A percentile compares a stretch with the other conserved stretches of the same genome.
These are phyloP conservation scores for Lytechinus pictus DNA, from an alignment of 35 echinoderm and acorn worm species.

Conservation along the genomic window DNA sequence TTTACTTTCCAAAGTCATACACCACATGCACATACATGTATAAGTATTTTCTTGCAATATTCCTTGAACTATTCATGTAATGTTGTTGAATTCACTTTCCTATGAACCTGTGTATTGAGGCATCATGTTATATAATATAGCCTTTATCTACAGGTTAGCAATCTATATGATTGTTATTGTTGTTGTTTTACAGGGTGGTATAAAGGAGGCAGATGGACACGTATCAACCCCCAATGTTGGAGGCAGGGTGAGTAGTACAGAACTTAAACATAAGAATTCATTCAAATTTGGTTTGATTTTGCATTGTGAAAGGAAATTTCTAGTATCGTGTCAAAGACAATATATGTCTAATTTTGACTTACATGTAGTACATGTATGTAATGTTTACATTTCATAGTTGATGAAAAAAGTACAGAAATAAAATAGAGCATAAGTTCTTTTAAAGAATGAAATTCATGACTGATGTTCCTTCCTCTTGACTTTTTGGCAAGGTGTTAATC, in stretches of 20 bases:
- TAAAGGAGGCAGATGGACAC: background rate
- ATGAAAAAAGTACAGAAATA: too few species aligned
- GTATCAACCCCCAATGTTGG: background rate
- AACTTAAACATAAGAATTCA: too few species aligned
- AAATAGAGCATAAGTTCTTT: too few species aligned
- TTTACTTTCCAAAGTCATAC: background rate
- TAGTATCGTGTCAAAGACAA: background rate
- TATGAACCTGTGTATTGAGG: background rate
- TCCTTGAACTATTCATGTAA: background rate
- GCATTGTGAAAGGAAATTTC: too few species aligned
- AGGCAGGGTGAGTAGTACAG: background rate
- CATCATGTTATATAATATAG: background rate
- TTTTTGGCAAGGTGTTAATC: too few species aligned
- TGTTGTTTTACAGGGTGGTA: conserved; percentile 6
- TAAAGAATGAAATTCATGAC: too few species aligned
- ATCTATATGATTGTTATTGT: background rate
- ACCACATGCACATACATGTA: background rate
- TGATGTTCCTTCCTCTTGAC: too few species aligned
- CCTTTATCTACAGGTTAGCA: background rate
- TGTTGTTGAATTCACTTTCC: background rate
- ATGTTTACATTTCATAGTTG: too few species aligned
- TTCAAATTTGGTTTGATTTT: too few species aligned
- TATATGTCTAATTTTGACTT: too few species aligned
- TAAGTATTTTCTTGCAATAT: background rate
- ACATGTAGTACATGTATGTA: background rate